Evolutionary conservation across 2,113 vertebrate genomes (phyloP), one percentile per base, ranked within the genome.

Genomic region (Megaptera novaeangliae): DNA sequence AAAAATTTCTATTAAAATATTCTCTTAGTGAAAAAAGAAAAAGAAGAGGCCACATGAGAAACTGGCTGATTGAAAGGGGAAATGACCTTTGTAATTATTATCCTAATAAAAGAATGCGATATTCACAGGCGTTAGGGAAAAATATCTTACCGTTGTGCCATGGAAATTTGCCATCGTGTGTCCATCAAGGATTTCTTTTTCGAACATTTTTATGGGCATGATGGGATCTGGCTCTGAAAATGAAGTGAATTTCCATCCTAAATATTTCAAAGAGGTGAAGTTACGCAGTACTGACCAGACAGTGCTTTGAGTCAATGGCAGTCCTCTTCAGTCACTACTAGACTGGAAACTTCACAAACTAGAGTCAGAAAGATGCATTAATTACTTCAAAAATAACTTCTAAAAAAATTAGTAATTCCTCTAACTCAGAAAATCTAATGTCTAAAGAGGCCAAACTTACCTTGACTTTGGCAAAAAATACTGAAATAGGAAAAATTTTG

Each of bases 21-120:
- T 82, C 12, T 39, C 21, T 74, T 71, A 94, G 23, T 49, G 71
- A 82, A 61, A 66, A 82, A 92, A 91, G 74, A 83, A 85, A 82
- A 88, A 82, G 72, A 88, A 83, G 4, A 95, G 69, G n/a, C 31
- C 61, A 87, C 36, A 64, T n/a, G 69, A 96, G 52, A 96, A 94
- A 81, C 29, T 64, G 23, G 36, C 2, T 59, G 25, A 87, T 7
- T 63, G 9, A 94, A 97, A 96, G 34, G 36, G 31, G 59, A 94
- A 97, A 94, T 93, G 44, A 95, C 10, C 8, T 69, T 88, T 44
- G 13, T 66, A 85, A 95, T 64, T 91, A 66, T 86, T 92, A 95
- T 21, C 39, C 21, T 52, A 80, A 81, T 69, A 55, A 31, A 87
- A 82, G 23, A 86, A 83, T 72, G 23, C 6, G 21, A 72, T 80